Evolutionary conservation across 2,888 invertebrate genomes (phyloP).

Genomic region (Cephus runcator): DNA sequence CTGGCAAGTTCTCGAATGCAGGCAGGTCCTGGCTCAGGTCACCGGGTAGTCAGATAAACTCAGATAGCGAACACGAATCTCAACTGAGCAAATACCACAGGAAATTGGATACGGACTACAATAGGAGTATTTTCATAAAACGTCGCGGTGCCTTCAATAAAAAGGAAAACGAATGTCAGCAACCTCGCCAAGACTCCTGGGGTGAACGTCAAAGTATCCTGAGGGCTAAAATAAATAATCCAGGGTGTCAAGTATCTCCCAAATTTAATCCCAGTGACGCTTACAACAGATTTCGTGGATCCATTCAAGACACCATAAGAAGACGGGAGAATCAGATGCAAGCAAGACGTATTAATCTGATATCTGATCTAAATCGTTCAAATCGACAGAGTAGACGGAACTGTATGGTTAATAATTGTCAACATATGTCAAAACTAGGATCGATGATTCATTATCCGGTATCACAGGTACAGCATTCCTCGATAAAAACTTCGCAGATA

Average conservation of each 20-base stretch:
- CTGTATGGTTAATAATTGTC: background rate
- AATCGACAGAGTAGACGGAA: background rate
- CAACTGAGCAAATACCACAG: slow-evolving; percentile 11
- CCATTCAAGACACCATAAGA: slow-evolving; percentile 13
- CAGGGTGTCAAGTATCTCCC: background rate
- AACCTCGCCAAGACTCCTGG: background rate
- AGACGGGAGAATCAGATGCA: slow-evolving; percentile 8
- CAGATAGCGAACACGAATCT: background rate
- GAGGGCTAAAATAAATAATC: background rate
- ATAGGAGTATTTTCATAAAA: slow-evolving; percentile 7
- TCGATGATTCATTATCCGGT: background rate
- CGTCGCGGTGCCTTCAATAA: slow-evolving; percentile 12
- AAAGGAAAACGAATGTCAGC: background rate
- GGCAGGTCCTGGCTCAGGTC: background rate
- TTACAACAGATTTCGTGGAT: slow-evolving; percentile 34
- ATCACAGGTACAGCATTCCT: background rate
- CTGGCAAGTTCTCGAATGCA: background rate
- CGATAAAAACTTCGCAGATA: slow-evolving; percentile 18
- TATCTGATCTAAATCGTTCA: background rate
- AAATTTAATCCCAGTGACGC: slow-evolving; percentile 21
- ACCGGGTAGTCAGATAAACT: background rate
- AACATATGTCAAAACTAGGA: background rate
- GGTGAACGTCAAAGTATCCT: background rate
- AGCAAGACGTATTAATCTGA: background rate
- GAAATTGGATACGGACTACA: slow-evolving; percentile 15